These are phyloP conservation scores for Lerista edwardsae DNA, from an alignment of 2,797 vertebrate genomes.

Conservation along the genomic window DNA sequence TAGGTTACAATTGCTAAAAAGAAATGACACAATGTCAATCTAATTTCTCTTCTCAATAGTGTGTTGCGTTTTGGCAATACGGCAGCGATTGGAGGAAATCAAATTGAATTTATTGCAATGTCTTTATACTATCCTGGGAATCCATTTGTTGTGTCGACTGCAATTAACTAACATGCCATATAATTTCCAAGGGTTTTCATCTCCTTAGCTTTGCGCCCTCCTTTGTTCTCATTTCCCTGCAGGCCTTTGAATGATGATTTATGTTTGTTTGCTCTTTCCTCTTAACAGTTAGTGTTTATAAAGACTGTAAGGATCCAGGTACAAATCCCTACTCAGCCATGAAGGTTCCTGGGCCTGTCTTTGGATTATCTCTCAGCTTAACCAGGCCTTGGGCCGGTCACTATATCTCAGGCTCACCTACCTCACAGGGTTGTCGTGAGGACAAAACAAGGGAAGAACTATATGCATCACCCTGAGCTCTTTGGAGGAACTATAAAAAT, in stretches of 20 bases:
- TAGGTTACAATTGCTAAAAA: slow-evolving; percentile 1
- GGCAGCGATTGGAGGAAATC: slow-evolving; percentile 2
- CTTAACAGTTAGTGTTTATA: not conserved
- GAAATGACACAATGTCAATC: slow-evolving; percentile 2
- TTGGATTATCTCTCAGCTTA: no score
- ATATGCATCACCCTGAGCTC: no score
- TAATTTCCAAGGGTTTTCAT: not conserved
- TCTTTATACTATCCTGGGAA: not conserved
- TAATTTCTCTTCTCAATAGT: not conserved
- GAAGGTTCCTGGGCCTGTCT: no score
- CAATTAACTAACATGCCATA: not conserved
- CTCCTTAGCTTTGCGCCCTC: not conserved
- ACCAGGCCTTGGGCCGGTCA: no score
- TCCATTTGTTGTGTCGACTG: slow-evolving; percentile 1
- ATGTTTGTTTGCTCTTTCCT: not conserved
- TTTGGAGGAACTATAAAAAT: no score
- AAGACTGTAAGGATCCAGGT: not conserved
- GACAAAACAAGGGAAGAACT: no score
- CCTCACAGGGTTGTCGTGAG: no score
- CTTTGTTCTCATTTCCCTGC: not conserved
- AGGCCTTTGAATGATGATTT: not conserved
- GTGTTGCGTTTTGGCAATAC: not conserved
- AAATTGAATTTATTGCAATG: not conserved
- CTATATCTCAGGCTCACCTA: no score
- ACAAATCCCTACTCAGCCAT: no score